A percentile compares a stretch with the other conserved stretches of the same genome.
Evolutionary conservation across 2,888 invertebrate species (phyloP).

Genomic region (Trypoxylon attenuatum): DNA sequence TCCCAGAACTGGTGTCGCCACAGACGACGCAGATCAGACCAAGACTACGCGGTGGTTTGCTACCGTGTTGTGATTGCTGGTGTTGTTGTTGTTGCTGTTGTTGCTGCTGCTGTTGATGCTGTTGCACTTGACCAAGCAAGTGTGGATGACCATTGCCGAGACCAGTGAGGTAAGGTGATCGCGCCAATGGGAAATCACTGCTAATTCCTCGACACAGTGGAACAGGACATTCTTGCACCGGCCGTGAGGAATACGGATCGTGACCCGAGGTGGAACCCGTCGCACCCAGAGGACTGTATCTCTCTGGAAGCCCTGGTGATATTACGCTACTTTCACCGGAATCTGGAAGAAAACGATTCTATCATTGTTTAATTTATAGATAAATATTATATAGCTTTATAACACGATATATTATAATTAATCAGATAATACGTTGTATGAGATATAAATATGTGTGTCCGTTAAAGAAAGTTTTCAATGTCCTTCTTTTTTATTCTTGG

Average conservation of each 20-base stretch:
- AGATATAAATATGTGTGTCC: too few relatives aligned
- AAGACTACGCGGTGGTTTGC: constrained; percentile 76
- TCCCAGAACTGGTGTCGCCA: constrained; percentile 97
- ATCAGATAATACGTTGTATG: too few relatives aligned
- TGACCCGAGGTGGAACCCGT: constrained; percentile 69
- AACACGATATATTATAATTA: too few relatives aligned
- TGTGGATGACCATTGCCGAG: constrained; percentile 72
- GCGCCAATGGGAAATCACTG: constrained; percentile 66
- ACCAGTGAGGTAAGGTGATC: constrained; percentile 71
- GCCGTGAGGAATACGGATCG: constrained; percentile 69
- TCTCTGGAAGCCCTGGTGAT: constrained; percentile 72
- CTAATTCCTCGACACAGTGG: constrained; percentile 70
- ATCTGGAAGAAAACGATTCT: constrained; percentile 63
- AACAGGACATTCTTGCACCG: constrained; percentile 71
- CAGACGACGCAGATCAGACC: constrained; percentile 97
- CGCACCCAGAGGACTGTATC: constrained; percentile 70
- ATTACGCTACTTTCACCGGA: constrained; percentile 72
- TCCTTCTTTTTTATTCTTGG: not conserved
- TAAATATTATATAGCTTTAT: too few relatives aligned
- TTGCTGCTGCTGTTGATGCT: constrained; percentile 60
- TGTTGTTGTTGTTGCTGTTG: constrained; percentile 63
- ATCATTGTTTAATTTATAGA: too few relatives aligned
- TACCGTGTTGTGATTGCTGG: constrained; percentile 62
- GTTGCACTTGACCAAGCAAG: constrained; percentile 59
- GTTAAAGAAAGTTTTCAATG: too few relatives aligned